Base-by-base conservation (phyloP, 2,888 invertebrate genomes). In the Gryllus longicercus region DNA sequence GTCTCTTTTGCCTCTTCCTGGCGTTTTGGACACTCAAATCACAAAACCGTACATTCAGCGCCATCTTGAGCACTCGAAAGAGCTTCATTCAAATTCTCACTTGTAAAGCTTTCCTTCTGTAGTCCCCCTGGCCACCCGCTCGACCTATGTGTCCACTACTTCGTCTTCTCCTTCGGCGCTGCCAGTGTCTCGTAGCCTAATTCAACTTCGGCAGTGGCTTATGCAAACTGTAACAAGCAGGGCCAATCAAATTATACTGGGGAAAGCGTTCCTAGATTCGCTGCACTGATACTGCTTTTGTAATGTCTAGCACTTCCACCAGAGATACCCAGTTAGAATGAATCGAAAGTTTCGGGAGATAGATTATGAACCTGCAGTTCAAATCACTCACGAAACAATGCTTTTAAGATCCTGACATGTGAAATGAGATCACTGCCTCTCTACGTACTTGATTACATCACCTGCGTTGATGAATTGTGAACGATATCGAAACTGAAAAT, bases 261-360 rank as follows among this genome's bases (percentile, higher is more conserved):
- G 63, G 63, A 63, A 63, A 63, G 63, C 63, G 63, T 63, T 63
- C n/a, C 63, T 63, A 63, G 63, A 63, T 63, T 63, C 63, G 0
- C 63, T 63, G 63, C 63, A n/a, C 63, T n/a, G 63, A 63, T 63
- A 63, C 63, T 18, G 63, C 63, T 63, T 63, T 63, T 63, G 63
- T 63, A 63, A 63, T 63, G 63, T n/a, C n/a, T n/a, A 14, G 63
- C n/a, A 63, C 63, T 63, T 63, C 63, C 63, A 63, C 63, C 63
- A 63, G 63, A 63, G 63, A n/a, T 14, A 63, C 8, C 63, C 63
- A 63, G 63, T 63, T 16, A 63, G 63, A 63, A 63, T n/a, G 63
- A 63, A 63, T 63, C 63, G 63, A 63, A 63, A 63, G 63, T 63
- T 63, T 63, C 63, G 63, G n/a, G 63, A 18, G 63, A 63, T 63